Base-by-base conservation (phyloP, 2,888 invertebrate genomes). In the Cerceris rybyensis region DNA sequence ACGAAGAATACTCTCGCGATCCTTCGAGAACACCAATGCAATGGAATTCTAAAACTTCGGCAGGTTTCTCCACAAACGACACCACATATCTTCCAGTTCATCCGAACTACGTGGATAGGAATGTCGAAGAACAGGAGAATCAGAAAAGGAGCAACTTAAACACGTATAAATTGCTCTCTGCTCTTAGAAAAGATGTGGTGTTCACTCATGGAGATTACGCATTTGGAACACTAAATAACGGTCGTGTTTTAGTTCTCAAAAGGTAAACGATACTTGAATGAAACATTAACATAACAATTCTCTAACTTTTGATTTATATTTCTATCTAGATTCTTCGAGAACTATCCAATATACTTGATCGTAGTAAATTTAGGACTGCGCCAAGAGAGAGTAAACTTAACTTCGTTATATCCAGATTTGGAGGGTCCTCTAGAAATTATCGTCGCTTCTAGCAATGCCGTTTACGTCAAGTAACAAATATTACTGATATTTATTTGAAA, bases 11-110 rank as follows among this genome's bases (percentile, higher is more conserved):
- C 52, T 84, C 87, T 13, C 84, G 88, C 71, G 89, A 91, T 75
- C 88, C 88, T 13, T 84, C 87, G 4, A 88, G 91, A 59, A 89
- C 91, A 14, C 92, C 91, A 0, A 92, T 93, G 92, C 92, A 92
- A 73, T 93, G 93, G 93, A 83, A 88, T 70, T 72, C 80, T 13
- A 55, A 80, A 6, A 68, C 41, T 16, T 87, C 89, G 7, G 92
- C 90, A 66, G 86, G 91, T 82, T 90, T 90, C 58, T 89, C 90
- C 0, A 83, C 55, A 9, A 88, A 74, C 54, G 7, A 71, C 1
- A 69, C 16, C 2, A 85, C 88, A 5, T 88, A 87, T 69, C 78
- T 89, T 7, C 90, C 90, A 9, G 69, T 88, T 6, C 82, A 89
- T 66, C 70, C 81, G 16, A 52, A 86, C 46, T 89, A 89, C 39